Conservation (phyloP, 2,797 vertebrate genomes). For the Chiroxiphia lanceolata region DNA sequence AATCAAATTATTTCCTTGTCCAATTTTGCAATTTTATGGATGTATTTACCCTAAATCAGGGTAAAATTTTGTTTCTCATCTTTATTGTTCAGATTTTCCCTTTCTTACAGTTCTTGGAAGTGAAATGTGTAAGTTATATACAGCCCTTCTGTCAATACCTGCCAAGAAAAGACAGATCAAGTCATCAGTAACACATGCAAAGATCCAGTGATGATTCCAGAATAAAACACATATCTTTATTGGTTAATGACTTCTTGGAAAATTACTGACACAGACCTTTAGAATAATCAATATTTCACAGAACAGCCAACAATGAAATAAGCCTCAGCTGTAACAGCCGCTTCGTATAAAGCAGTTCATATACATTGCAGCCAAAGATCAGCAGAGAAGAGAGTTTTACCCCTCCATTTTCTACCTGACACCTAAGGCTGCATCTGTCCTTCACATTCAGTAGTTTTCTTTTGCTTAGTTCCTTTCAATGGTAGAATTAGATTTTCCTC, state of each 20-base stretch:
- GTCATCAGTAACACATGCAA: slow-evolving; percentile 4
- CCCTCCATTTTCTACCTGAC: background rate
- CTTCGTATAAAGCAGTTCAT: background rate
- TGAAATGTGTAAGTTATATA: background rate
- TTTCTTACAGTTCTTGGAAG: background rate
- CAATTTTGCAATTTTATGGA: background rate
- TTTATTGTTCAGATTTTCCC: background rate
- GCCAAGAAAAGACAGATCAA: slow-evolving; percentile 33
- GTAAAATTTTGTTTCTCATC: background rate
- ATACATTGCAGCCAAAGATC: background rate
- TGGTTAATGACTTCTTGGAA: slow-evolving; percentile 27
- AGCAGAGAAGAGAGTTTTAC: background rate
- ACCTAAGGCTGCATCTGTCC: background rate
- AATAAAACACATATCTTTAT: background rate
- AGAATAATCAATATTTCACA: slow-evolving; percentile 37
- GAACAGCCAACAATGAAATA: background rate
- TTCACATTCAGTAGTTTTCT: background rate
- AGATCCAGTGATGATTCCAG: background rate
- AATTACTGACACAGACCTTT: background rate
- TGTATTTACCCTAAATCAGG: background rate
- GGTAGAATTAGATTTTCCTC: background rate
- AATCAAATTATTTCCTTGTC: background rate
- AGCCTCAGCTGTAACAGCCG: background rate
- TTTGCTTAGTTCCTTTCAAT: background rate
- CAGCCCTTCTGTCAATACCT: background rate